Evolutionary conservation across 2,113 vertebrate genomes (phyloP), one percentile per base, ranked within the genome.

Genomic region (Sarotherodon lohbergeri): DNA sequence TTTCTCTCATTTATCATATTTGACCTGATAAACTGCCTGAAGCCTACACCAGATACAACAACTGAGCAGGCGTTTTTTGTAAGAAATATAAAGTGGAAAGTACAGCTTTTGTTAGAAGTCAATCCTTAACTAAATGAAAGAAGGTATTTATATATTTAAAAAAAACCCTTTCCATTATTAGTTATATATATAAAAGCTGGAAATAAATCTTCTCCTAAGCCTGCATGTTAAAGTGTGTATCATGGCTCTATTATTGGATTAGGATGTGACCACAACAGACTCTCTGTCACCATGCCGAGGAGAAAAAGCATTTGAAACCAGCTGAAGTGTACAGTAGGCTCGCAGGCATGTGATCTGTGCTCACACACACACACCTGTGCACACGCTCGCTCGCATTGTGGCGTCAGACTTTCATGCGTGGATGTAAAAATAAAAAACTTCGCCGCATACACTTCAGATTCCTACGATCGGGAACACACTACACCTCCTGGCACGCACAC

Each of bases 401-500:
- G 90, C 66, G 54, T 93, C 93, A 78, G 90, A 39, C 43, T 11
- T 86, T 86, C 34, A 56, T 76, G 85, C 61, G 61, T 13, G 55
- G 41, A 86, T 88, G 84, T 92, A 92, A 93, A 94, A 93, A 94
- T 93, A 94, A 94, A 86, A 0, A 39, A 68, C 11, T 85, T 82
- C 41, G 59, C 48, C 5, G 61, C 59, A 73, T 54, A 68, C 55
- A 34, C 84, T 89, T 76, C 3, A 83, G 66, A 57, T 88, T 90
- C 90, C 90, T 82, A 56, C 76, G 86, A 71, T 52, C 41, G 5
- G 82, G 55, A 90, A 80, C 86, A 91, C 29, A 61, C 59, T 73
- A 32, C 71, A 41, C 29, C 80, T 80, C 54, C 61, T 7, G 22
- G 24, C 78, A 83, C 56, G 56, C 76, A 80, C 76, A 43, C 34